Conservation (phyloP, 1,140 invertebrate genomes). For the Orussus abietinus region DNA sequence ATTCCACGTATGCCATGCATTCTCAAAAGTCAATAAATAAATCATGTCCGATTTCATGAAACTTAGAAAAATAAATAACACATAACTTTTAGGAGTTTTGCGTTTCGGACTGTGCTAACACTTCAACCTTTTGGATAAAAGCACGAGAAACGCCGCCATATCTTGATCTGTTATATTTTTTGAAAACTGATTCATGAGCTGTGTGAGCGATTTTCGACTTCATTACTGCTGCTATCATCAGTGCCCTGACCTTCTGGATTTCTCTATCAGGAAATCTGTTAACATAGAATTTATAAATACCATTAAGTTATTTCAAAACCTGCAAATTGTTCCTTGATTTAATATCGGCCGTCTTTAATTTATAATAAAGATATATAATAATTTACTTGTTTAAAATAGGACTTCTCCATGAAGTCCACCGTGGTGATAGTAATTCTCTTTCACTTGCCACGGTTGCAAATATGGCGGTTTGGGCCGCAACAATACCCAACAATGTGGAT, state of each 20-base stretch:
- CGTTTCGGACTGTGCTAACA: no score
- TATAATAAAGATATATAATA: slow-evolving; percentile 8
- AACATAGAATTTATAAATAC: no score
- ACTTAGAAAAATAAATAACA: no score
- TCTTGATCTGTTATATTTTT: slow-evolving; percentile 25
- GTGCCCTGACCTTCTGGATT: slow-evolving; percentile 9
- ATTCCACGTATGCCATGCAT: no score
- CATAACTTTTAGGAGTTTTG: no score
- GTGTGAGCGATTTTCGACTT: background rate
- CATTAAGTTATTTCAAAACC: no score
- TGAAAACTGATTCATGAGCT: slow-evolving; percentile 17
- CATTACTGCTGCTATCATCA: slow-evolving; percentile 13
- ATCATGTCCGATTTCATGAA: no score
- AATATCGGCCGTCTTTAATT: no score
- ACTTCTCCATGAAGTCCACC: slow-evolving; percentile 21
- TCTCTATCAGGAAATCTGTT: slow-evolving; percentile 13
- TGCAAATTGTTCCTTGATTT: no score
- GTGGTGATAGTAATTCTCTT: background rate
- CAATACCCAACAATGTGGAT: slow-evolving; percentile 10
- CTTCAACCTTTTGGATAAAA: slow-evolving; percentile 14
- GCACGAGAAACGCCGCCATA: slow-evolving; percentile 17
- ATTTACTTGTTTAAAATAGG: slow-evolving; percentile 1
- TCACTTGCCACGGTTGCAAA: slow-evolving; percentile 8
- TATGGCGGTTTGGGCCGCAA: slow-evolving; percentile 18
- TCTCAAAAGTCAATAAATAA: no score